phyloP scores from a whole-genome alignment of 2,113 vertebrate species.

The Eclectus roratus region DNA sequence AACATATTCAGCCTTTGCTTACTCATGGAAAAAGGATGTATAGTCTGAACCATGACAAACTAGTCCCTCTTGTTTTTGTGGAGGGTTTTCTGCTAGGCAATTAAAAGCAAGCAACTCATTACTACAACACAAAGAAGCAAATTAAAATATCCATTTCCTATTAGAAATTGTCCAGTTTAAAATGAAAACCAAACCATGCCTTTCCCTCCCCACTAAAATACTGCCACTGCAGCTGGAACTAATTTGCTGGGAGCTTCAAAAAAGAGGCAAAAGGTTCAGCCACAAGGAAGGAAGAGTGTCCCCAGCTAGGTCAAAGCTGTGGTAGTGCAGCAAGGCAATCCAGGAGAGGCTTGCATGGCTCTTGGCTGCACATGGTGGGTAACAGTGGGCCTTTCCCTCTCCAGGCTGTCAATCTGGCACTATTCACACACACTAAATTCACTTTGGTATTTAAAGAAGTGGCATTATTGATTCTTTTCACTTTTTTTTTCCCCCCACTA shows the following conservation, averaged over 20 bases:
- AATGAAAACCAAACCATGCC: conserved; percentile 18
- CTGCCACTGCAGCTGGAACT: conserved; percentile 40
- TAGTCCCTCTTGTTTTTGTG: neutral
- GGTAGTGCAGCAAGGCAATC: neutral
- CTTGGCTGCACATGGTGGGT: neutral
- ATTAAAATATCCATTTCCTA: conserved; percentile 41
- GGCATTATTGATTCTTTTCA: conserved; percentile 33
- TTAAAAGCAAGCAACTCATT: neutral
- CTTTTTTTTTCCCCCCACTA: neutral
- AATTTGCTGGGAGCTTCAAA: conserved; percentile 30
- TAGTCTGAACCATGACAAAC: neutral
- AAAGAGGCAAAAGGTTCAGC: neutral
- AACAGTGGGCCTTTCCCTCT: neutral
- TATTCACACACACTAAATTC: conserved; percentile 58
- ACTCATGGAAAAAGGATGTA: neutral
- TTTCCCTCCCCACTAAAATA: neutral
- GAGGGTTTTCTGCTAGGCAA: neutral
- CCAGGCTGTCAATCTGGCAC: conserved; percentile 34
- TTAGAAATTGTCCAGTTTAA: neutral
- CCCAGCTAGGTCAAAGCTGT: neutral
- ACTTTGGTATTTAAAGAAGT: conserved; percentile 36
- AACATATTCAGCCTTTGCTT: neutral
- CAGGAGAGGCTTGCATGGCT: neutral
- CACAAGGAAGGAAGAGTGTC: neutral
- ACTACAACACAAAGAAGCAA: neutral